Conservation (phyloP, 2,888 invertebrate genomes). For the Baccha elongata region DNA sequence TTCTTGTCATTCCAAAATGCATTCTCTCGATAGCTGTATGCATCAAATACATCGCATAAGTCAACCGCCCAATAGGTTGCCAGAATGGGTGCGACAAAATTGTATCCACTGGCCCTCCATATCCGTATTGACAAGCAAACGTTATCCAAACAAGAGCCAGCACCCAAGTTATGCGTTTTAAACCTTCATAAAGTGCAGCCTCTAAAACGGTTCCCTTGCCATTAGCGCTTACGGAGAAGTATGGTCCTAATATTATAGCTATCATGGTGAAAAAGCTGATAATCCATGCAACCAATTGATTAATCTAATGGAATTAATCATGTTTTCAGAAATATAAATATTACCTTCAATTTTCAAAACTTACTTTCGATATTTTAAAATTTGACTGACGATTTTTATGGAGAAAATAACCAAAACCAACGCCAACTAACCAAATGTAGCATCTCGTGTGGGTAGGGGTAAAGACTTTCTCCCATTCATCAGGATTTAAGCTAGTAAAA, state of each 20-base stretch:
- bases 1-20: conserved; percentile 38
- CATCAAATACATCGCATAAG: conserved; percentile 69
- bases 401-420: conserved; percentile 77
- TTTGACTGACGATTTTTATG: conserved; percentile 72
- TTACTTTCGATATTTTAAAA: conserved; percentile 65
- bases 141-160: conserved; percentile 70
- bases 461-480: conserved; percentile 70
- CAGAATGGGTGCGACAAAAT: conserved; percentile 65
- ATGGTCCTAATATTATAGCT: conserved; percentile 57
- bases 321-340: no score
- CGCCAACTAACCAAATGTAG: conserved; percentile 78
- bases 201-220: conserved; percentile 43
- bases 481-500: neutral
- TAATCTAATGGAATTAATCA: neutral
- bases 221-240: conserved; percentile 17
- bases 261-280: conserved; percentile 39
- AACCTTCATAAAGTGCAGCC: conserved; percentile 60
- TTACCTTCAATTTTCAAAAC: neutral
- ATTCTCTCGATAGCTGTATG: conserved; percentile 60
- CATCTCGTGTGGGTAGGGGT: conserved; percentile 76
- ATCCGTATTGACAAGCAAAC: conserved; percentile 71
- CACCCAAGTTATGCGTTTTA: conserved; percentile 69
- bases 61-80: conserved; percentile 72
- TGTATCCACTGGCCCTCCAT: conserved; percentile 70
- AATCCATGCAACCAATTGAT: conserved; percentile 54